These are phyloP conservation scores for Ophion slaviceki DNA, from an alignment of 2,888 invertebrate genomes.

Conservation along the genomic window DNA sequence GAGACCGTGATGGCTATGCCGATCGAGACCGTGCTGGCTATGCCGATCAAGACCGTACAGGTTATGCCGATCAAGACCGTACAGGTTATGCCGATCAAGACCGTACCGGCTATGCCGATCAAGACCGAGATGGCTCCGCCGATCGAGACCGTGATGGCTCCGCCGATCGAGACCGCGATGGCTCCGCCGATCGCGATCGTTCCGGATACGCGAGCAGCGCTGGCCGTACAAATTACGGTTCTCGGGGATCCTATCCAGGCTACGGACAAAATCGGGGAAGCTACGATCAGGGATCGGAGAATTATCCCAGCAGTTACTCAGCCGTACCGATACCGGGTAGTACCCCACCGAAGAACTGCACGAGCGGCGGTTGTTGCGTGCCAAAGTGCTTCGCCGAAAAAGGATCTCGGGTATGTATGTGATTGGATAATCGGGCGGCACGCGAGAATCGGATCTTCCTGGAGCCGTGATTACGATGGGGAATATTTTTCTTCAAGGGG, in stretches of 20 bases:
- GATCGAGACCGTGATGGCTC: conserved; percentile 20
- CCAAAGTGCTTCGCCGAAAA: conserved; percentile 96
- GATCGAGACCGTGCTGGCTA: conserved; percentile 30
- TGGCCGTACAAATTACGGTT: conserved; percentile 13
- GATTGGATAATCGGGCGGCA: conserved; percentile 12
- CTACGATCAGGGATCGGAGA: conserved; percentile 61
- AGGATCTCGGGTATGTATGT: conserved; percentile 88
- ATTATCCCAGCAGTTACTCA: conserved; percentile 84
- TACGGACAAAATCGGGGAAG: conserved; percentile 48
- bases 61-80: neutral
- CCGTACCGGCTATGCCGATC: too few relatives aligned
- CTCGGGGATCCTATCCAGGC: conserved; percentile 34
- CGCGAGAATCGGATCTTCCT: neutral
- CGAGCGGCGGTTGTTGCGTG: conserved; percentile 88
- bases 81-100: too few relatives aligned
- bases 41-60: conserved; percentile 58
- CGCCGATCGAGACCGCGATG: conserved; percentile 27
- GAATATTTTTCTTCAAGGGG: conserved; percentile 85
- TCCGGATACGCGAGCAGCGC: conserved; percentile 39
- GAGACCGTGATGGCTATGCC: conserved; percentile 40
- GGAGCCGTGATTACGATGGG: neutral
- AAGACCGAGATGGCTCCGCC: too few relatives aligned
- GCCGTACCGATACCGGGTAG: conserved; percentile 84
- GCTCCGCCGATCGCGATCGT: conserved; percentile 59
- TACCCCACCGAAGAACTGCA: conserved; percentile 86